Conservation (phyloP, 2,113 vertebrate genomes). For the Reinhardtius hippoglossoides region DNA sequence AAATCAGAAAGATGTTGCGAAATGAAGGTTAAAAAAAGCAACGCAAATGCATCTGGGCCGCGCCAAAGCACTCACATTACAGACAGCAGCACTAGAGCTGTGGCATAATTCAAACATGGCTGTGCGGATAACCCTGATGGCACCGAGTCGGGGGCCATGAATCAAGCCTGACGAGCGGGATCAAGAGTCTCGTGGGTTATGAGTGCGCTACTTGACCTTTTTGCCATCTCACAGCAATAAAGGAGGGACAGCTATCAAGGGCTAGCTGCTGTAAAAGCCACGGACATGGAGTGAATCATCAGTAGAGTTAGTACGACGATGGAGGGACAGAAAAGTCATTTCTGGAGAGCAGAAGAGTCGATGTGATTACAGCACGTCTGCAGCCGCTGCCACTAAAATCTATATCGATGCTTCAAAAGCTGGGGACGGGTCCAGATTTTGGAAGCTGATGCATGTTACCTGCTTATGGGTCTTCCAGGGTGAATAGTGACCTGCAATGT, state of each 20-base stretch:
- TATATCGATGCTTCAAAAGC: constrained; percentile 33
- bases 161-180: constrained; percentile 33
- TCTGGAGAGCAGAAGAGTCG: background rate
- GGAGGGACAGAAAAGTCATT: background rate
- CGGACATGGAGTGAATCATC: constrained; percentile 5
- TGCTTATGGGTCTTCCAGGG: constrained; percentile 98
- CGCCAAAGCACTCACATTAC: background rate
- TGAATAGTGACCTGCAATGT: constrained; percentile 97
- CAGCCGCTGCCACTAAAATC: constrained; percentile 24
- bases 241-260: constrained; percentile 23
- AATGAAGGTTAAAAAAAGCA: background rate
- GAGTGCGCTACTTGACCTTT: constrained; percentile 44
- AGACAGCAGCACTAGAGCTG: constrained; percentile 36
- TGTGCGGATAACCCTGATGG: constrained; percentile 32
- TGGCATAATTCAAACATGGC: constrained; percentile 26
- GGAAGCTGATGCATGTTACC: constrained; percentile 87
- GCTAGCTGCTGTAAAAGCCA: constrained; percentile 10
- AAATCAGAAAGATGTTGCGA: background rate
- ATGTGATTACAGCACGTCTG: background rate
- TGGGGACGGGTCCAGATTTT: constrained; percentile 46
- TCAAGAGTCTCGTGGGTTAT: constrained; percentile 42
- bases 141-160: constrained; percentile 31
- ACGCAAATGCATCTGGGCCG: too few species aligned
- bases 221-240: constrained; percentile 19
- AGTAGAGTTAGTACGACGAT: constrained; percentile 47